Base-by-base conservation (phyloP, 2,113 vertebrate species). In the Canis aureus region DNA sequence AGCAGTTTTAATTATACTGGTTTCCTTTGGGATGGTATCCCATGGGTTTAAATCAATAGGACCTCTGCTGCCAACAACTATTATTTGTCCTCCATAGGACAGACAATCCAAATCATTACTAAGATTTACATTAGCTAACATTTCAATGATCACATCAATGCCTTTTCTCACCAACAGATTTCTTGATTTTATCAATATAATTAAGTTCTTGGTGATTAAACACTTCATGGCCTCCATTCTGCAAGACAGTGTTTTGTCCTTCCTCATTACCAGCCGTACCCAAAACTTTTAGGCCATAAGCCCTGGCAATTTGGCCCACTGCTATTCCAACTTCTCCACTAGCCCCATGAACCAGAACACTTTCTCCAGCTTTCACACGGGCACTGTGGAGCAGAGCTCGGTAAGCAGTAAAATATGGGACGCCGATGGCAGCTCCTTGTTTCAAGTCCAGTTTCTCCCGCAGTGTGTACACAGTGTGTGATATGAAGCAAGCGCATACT, bases 321-420 rank as follows among this genome's bases (percentile, higher is more conserved):
- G 43, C 43, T 43, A 43, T 43, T 43, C 43, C 43, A 57, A 57
- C 16, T 57, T 16, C 16, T 57, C 55, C 4, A 16, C 55, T 57
- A 57, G 55, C 55, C 55, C 55, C 55, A 57, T 57, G 55, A 57
- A 57, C 55, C 55, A 57, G 55, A 13, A 57, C 55, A 57, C 55
- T 57, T 57, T 17, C 55, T 57, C 55, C 55, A 17, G 55, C 55
- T 57, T 57, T 57, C 55, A 57, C 55, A 57, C 15, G 55, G 55
- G 55, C 55, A 17, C 99, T 99, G 93, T 99, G 99, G 96, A 99
- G 69, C 38, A 99, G 99, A 32, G 99, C 99, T n/a, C 99, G 98
- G 91, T 99, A 99, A 4, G 99, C 99, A 9, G 99, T 99, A 98
- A 99, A 99, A 97, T 99, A 99, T 0, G 99, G 99, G 71, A 99